These are phyloP conservation scores for Colistium nudipinnis DNA, from an alignment of 2,113 vertebrate genomes.

Conservation along the genomic window DNA sequence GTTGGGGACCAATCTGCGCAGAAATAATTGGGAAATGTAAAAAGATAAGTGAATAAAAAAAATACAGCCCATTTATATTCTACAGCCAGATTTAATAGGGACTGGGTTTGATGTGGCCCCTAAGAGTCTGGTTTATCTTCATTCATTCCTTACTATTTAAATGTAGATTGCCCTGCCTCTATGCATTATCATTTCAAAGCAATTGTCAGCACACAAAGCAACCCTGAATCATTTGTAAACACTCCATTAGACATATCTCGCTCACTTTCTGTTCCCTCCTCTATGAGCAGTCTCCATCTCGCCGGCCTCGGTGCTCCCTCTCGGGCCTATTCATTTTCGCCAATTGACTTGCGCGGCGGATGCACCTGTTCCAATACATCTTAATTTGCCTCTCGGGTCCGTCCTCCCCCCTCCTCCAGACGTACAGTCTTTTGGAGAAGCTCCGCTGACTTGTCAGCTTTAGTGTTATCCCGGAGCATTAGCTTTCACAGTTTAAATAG, in stretches of 20 bases:
- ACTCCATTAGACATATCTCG: conserved; percentile 52
- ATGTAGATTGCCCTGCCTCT: conserved; percentile 44
- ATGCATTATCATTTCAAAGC: conserved; percentile 63
- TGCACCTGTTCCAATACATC: conserved; percentile 63
- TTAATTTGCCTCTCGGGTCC: conserved; percentile 60
- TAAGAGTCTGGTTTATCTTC: conserved; percentile 44
- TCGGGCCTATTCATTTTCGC: conserved; percentile 55
- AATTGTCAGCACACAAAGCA: conserved; percentile 13
- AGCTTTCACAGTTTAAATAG: conserved; percentile 68
- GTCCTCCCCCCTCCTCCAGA: conserved; percentile 16
- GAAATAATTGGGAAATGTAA: neutral
- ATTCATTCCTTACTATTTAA: conserved; percentile 54
- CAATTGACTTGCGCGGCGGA: conserved; percentile 39
- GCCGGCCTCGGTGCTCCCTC: conserved; percentile 31
- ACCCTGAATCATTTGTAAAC: conserved; percentile 43
- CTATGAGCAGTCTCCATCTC: conserved; percentile 47
- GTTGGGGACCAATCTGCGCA: neutral
- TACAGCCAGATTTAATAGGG: conserved; percentile 14
- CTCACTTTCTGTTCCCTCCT: conserved; percentile 49
- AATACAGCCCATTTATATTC: conserved; percentile 30
- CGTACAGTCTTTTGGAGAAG: conserved; percentile 47
- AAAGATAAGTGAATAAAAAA: conserved; percentile 6
- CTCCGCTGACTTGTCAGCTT: conserved; percentile 63
- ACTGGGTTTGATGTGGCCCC: conserved; percentile 21
- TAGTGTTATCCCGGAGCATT: conserved; percentile 65